phyloP scores from a whole-genome alignment of 37 sponge, comb jelly and placozoan species.

The Crambe crambe region DNA sequence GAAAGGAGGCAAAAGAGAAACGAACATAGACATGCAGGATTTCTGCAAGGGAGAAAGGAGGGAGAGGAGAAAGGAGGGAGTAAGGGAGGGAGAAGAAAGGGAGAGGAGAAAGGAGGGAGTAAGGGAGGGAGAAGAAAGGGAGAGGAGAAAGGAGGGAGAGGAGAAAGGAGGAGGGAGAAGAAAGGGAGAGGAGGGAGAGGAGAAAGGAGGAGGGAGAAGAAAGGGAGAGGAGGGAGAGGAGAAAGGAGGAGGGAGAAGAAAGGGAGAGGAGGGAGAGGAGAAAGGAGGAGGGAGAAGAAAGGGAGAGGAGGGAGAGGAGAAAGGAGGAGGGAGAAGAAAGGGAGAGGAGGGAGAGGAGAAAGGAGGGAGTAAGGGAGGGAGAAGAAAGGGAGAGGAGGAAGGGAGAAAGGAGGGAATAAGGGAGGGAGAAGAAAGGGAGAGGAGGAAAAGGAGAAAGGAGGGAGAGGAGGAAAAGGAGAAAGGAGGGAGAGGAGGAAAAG shows the following conservation, averaged over 20 bases:
- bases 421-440: not conserved
- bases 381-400: not conserved
- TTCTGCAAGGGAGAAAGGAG: conserved; percentile 13
- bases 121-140: not conserved
- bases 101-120: not conserved
- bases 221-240: not conserved
- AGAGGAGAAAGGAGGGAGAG: not conserved
- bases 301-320: not conserved
- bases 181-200: not conserved
- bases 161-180: not conserved
- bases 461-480: not conserved
- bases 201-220: not conserved
- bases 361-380: too few species aligned
- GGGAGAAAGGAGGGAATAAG: not conserved
- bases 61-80: not conserved
- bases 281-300: not conserved
- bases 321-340: not conserved
- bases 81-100: not conserved
- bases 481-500: not conserved
- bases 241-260: not conserved
- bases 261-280: not conserved
- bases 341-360: not conserved
- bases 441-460: not conserved
- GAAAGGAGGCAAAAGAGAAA: conserved; percentile 17
- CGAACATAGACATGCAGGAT: conserved; percentile 19